These are phyloP conservation scores for Mesembrinibis cayennensis DNA, from an alignment of 2,113 vertebrate species.

Conservation along the genomic window DNA sequence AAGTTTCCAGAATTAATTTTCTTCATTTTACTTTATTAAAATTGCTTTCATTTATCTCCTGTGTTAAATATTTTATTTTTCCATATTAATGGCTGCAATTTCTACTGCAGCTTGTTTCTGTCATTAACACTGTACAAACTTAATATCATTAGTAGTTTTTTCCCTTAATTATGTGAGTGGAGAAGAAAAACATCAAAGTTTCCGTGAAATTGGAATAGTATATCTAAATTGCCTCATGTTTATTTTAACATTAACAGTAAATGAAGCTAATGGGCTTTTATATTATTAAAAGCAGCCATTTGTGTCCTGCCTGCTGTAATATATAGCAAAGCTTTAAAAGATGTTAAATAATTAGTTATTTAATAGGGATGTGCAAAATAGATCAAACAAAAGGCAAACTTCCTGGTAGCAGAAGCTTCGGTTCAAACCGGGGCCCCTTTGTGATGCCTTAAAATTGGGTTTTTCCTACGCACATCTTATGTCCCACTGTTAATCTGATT, in stretches of 20 bases:
- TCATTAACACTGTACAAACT: constrained; percentile 88
- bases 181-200: constrained; percentile 88
- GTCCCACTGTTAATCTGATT: constrained; percentile 61
- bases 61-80: constrained; percentile 86
- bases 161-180: constrained; percentile 88
- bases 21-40: constrained; percentile 86
- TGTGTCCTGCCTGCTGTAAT: constrained; percentile 82
- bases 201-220: constrained; percentile 87
- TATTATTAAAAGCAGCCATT: constrained; percentile 86
- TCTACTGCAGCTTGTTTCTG: constrained; percentile 80
- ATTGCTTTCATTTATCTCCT: constrained; percentile 83
- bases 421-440: not conserved
- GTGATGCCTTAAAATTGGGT: not conserved
- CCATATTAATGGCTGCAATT: constrained; percentile 86
- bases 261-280: constrained; percentile 87
- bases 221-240: constrained; percentile 88
- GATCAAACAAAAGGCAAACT: constrained; percentile 72
- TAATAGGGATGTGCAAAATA: constrained; percentile 77
- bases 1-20: constrained; percentile 83
- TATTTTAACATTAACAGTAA: constrained; percentile 91
- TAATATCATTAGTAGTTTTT: constrained; percentile 88
- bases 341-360: constrained; percentile 88
- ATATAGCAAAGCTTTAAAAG: constrained; percentile 80
- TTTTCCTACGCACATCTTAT: not conserved
- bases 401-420: not conserved